Conservation (phyloP, 2,888 invertebrate genomes). For the Arge pagana region DNA sequence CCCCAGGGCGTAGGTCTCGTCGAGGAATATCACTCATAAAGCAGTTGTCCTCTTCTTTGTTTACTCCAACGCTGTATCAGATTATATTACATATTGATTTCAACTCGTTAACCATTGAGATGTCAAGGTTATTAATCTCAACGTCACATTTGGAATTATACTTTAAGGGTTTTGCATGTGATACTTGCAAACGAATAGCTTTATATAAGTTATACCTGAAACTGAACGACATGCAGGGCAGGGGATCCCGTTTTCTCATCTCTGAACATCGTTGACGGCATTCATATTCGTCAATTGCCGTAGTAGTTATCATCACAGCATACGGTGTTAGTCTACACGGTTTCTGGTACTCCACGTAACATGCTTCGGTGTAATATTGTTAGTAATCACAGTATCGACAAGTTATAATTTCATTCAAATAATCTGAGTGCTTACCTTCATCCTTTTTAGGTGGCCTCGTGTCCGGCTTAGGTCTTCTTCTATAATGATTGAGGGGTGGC, state of each 20-base stretch:
- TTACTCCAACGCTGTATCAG: too few relatives aligned
- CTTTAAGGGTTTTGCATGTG: background rate
- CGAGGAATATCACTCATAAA: conserved; percentile 78
- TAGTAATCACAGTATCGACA: conserved; percentile 14
- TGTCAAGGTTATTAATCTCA: too few relatives aligned
- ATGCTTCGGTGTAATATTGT: too few relatives aligned
- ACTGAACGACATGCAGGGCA: conserved; percentile 76
- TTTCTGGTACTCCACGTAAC: conserved; percentile 78
- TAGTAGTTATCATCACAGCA: conserved; percentile 67
- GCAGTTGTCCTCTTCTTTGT: conserved; percentile 65
- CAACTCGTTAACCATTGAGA: too few relatives aligned
- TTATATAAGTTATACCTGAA: conserved; percentile 64
- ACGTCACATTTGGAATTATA: background rate
- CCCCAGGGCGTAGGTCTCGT: conserved; percentile 73
- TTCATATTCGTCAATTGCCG: conserved; percentile 71
- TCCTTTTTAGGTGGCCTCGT: conserved; percentile 29
- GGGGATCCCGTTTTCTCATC: conserved; percentile 60
- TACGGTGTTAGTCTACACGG: conserved; percentile 72
- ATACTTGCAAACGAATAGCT: background rate
- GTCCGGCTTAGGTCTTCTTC: conserved; percentile 5
- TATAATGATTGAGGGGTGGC: conserved; percentile 28
- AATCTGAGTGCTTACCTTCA: conserved; percentile 34
- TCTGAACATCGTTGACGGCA: conserved; percentile 62
- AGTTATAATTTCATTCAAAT: conserved; percentile 6
- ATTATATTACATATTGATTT: conserved; percentile 6